A percentile compares a stretch with the other conserved stretches of the same genome.
Evolutionary conservation across 2,797 vertebrate species (phyloP).

Genomic region (Luscinia megarhynchos): DNA sequence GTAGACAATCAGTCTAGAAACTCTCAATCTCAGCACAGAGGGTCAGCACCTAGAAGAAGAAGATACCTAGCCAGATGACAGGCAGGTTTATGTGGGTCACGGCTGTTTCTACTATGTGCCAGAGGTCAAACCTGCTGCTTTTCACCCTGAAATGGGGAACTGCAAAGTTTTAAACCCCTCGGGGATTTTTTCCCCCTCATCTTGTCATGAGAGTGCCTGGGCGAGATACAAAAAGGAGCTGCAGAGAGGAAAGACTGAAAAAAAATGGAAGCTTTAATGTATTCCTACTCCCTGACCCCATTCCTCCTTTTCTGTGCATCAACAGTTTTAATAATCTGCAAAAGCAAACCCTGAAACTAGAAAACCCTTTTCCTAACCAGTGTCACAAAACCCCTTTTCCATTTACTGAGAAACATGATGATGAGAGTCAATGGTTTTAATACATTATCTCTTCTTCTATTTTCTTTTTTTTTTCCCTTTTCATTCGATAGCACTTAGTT

Average conservation of each 20-base stretch:
- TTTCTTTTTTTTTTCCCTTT: background rate
- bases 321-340: background rate
- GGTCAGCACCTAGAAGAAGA: background rate
- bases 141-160: background rate
- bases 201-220: background rate
- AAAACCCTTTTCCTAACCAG: background rate
- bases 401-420: background rate
- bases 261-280: background rate
- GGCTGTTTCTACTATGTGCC: background rate
- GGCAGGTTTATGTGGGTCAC: background rate
- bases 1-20: background rate
- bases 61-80: background rate
- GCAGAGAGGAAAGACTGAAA: background rate
- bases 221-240: background rate
- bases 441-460: fast-evolving
- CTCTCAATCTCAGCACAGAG: background rate
- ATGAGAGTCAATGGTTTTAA: background rate
- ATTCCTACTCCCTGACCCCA: background rate
- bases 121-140: background rate
- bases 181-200: background rate
- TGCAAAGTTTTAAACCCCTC: background rate
- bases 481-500: background rate
- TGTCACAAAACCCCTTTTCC: background rate
- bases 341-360: slow-evolving; percentile 8
- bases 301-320: background rate